phyloP scores from a whole-genome alignment of 1,140 invertebrate species.

The Papilio machaon region DNA sequence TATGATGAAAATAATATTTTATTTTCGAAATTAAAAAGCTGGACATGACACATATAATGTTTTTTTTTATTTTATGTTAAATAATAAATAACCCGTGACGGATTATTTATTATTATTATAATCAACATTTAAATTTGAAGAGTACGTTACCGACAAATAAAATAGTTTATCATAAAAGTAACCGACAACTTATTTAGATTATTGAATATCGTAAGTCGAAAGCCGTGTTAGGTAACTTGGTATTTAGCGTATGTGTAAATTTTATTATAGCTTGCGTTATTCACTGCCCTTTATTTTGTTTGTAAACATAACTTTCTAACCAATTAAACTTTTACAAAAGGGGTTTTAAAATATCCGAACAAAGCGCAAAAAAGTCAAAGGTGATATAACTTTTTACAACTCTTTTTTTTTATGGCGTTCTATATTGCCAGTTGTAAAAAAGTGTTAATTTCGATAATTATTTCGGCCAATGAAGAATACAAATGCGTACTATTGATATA shows the following conservation, averaged over 20 bases:
- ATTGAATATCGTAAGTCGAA: neutral
- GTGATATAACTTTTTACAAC: neutral
- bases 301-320: conserved; percentile 13
- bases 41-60: neutral
- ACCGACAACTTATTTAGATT: neutral
- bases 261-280: conserved; percentile 31
- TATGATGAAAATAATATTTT: neutral
- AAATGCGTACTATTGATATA: neutral
- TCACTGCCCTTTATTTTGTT: conserved; percentile 25
- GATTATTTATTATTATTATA: too few relatives aligned
- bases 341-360: neutral
- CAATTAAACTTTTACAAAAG: conserved; percentile 22
- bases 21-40: neutral
- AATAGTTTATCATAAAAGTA: neutral
- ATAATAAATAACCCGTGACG: too few relatives aligned
- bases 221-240: conserved; percentile 11
- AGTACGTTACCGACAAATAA: neutral
- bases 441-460: conserved; percentile 10
- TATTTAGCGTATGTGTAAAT: conserved; percentile 29
- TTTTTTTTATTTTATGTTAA: neutral
- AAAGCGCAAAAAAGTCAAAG: conserved; percentile 12
- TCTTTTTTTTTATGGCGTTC: neutral
- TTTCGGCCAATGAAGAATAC: neutral
- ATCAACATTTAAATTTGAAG: neutral
- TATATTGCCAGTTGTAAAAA: conserved; percentile 18